phyloP scores from a whole-genome alignment of 2,797 vertebrate genomes.

The Anableps anableps region DNA sequence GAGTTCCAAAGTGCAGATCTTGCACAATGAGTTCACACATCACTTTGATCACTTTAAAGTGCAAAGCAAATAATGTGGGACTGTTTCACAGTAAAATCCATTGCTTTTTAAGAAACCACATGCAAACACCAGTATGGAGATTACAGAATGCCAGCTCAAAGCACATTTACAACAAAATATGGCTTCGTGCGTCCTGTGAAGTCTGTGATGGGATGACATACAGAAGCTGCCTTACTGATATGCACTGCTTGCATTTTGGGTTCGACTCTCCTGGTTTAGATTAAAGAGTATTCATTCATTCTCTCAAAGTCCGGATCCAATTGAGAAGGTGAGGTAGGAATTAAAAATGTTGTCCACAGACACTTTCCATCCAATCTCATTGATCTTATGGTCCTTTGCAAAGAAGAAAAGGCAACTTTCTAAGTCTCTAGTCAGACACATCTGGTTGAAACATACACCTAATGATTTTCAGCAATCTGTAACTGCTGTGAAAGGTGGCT shows the following conservation, averaged over 20 bases:
- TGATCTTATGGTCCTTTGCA: neutral
- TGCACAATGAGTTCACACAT: neutral
- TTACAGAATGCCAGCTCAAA: neutral
- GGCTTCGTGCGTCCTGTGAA: neutral
- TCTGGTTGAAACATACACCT: neutral
- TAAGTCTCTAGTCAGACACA: neutral
- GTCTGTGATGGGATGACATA: no score
- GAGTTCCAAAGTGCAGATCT: neutral
- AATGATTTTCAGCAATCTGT: neutral
- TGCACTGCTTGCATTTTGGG: neutral
- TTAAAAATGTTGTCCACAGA: neutral
- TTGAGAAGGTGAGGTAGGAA: neutral
- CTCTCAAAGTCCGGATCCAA: neutral
- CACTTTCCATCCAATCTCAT: neutral
- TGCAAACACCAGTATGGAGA: neutral
- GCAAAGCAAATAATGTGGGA: neutral
- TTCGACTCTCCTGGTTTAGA: neutral
- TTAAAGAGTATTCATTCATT: neutral
- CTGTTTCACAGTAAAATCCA: neutral
- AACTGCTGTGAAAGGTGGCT: neutral
- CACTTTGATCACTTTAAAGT: neutral
- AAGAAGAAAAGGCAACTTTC: neutral
- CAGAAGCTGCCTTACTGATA: neutral
- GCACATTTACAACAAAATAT: neutral
- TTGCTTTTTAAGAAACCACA: neutral